Evolutionary conservation across 2,113 vertebrate genomes (phyloP).

Genomic region (Falco punctatus): DNA sequence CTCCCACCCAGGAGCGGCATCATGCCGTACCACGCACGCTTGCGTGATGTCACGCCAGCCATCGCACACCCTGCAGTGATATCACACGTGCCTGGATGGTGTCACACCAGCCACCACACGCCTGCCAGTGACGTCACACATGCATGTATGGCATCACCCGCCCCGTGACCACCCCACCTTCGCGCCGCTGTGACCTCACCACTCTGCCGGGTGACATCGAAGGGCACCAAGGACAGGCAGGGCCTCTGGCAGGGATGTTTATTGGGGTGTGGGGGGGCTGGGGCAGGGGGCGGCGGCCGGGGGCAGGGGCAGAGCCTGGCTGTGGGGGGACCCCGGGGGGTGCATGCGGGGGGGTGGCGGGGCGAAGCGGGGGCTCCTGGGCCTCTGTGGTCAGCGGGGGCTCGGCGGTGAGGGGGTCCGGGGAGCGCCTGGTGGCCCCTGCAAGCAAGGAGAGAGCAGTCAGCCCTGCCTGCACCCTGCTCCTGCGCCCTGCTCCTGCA

Average conservation of each 20-base stretch:
- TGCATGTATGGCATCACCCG: accelerated
- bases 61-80: neutral
- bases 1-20: neutral
- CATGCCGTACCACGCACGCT: accelerated
- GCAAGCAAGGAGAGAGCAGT: constrained; percentile 6
- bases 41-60: neutral
- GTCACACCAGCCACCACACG: no score
- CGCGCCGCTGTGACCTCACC: neutral
- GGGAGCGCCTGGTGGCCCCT: neutral
- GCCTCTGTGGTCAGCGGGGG: neutral
- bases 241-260: constrained; percentile 4
- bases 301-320: neutral
- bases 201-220: neutral
- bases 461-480: neutral
- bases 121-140: no score
- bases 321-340: neutral
- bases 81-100: accelerated
- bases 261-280: neutral
- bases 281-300: neutral
- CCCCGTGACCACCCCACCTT: neutral
- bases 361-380: neutral
- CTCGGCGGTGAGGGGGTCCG: neutral
- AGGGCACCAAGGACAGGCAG: neutral
- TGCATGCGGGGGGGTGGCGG: neutral
- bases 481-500: no score